phyloP scores from a whole-genome alignment of 2,888 invertebrate genomes.

The Trypoxylon attenuatum region DNA sequence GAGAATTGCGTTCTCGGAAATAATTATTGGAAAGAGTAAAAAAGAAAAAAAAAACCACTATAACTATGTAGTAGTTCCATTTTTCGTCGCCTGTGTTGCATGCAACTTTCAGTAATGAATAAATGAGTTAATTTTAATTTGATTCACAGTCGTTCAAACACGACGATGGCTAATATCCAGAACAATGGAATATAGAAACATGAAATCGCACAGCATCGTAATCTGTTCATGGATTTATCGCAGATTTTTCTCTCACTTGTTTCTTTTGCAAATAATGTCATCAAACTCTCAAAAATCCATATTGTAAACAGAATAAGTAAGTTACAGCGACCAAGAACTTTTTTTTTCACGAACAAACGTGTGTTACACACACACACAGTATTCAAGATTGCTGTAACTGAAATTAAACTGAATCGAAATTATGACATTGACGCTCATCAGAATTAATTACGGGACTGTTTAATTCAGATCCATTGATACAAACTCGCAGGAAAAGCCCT shows the following conservation, averaged over 20 bases:
- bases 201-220: constrained; percentile 43
- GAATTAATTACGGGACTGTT: too few species aligned
- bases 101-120: constrained; percentile 48
- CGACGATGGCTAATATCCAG: constrained; percentile 53
- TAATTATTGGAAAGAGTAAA: constrained; percentile 41
- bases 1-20: constrained; percentile 43
- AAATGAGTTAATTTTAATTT: constrained; percentile 59
- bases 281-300: too few species aligned
- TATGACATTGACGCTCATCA: too few species aligned
- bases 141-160: constrained; percentile 57
- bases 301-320: not conserved
- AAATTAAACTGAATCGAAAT: too few species aligned
- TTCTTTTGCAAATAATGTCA: too few species aligned
- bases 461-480: too few species aligned
- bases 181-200: constrained; percentile 52
- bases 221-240: constrained; percentile 45
- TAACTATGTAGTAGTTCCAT: constrained; percentile 47
- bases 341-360: too few species aligned
- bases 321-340: constrained; percentile 1
- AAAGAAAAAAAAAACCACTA: too few species aligned
- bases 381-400: too few species aligned
- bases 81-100: constrained; percentile 51
- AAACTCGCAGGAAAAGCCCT: too few species aligned
- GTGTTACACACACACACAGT: too few species aligned
- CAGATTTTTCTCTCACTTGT: too few species aligned